Evolutionary conservation across 2,797 vertebrate genomes (phyloP), one percentile per base, ranked within the genome.

Genomic region (Sardinella longiceps): DNA sequence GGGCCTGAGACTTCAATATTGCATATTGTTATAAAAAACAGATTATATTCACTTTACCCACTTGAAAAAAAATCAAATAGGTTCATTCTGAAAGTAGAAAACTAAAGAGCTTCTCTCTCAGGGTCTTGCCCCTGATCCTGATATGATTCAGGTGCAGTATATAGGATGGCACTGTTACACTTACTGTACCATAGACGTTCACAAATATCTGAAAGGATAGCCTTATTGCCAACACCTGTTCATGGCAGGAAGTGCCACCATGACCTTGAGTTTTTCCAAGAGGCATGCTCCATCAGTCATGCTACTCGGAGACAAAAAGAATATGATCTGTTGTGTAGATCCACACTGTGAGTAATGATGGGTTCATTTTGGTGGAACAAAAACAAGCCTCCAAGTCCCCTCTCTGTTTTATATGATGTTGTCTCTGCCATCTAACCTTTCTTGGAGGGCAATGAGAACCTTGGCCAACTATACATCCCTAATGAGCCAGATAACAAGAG

Each of bases 381-480:
- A 74, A 74, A 74, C 66, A 74, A 39, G 66, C 30, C 39, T n/a
- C 14, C 33, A 23, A 77, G 37, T 77, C 20, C 39, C 70, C 70
- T 77, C 37, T 23, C 18, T 77, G 33, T 77, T 74, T 77, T 37
- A 33, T 77, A 18, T 30, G 70, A 37, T 4, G 37, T 18, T 77
- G 70, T 77, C 37, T 33, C 37, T 43, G 33, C 70, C 20, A 77
- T 77, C 37, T 43, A 43, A 77, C 70, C 70, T 77, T 77, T 77
- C 37, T 77, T 77, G 43, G 70, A 77, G 70, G 70, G 70, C 70
- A 77, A 77, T 77, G 70, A 77, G 23, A 33, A 77, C 37, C 37
- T 77, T 77, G 33, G 70, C 37, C 23, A 43, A 74, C 37, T 77
- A 20, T 43, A 39, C 37, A 77, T 77, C 70, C 37, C 37, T 77